Percentiles rank a stretch among this genome's conserved stretches.
Conservation (phyloP, 2,113 vertebrate genomes). For the Dicaeum eximium region DNA sequence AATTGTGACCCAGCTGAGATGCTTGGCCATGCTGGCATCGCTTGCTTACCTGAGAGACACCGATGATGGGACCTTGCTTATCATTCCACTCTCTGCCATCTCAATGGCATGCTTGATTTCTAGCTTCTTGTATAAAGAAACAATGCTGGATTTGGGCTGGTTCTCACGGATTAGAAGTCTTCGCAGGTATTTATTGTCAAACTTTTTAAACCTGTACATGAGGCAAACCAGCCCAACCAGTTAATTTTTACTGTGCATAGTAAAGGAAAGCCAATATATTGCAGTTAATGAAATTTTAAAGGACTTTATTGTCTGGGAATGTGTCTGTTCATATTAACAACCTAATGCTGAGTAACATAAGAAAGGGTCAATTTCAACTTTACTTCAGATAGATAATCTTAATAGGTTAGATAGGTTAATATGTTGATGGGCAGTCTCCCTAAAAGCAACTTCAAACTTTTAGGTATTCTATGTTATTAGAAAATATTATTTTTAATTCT, state of each 20-base stretch:
- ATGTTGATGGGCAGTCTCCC: neutral
- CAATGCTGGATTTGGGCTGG: slow-evolving; percentile 89
- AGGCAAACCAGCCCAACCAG: slow-evolving; percentile 19
- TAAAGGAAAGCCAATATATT: neutral
- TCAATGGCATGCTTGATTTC: slow-evolving; percentile 94
- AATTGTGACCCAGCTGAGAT: fast-evolving
- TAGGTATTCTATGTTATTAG: neutral
- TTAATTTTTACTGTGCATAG: neutral
- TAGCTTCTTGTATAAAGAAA: slow-evolving; percentile 93
- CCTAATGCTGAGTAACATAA: neutral
- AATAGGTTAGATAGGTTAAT: neutral
- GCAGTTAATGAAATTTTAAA: neutral
- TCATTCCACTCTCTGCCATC: slow-evolving; percentile 83
- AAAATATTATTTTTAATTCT: slow-evolving; percentile 50
- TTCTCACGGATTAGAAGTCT: slow-evolving; percentile 86
- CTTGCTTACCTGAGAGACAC: slow-evolving; percentile 77
- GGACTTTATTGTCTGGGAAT: neutral
- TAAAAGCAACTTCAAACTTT: neutral
- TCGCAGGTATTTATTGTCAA: slow-evolving; percentile 87
- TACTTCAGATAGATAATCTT: neutral
- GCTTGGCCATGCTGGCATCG: neutral
- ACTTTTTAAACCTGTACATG: slow-evolving; percentile 86
- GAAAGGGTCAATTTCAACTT: neutral
- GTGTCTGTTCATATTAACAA: neutral
- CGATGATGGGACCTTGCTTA: slow-evolving; percentile 75